These are phyloP conservation scores for Chromobotia macracanthus DNA, from an alignment of 2,797 vertebrate species.

Conservation along the genomic window DNA sequence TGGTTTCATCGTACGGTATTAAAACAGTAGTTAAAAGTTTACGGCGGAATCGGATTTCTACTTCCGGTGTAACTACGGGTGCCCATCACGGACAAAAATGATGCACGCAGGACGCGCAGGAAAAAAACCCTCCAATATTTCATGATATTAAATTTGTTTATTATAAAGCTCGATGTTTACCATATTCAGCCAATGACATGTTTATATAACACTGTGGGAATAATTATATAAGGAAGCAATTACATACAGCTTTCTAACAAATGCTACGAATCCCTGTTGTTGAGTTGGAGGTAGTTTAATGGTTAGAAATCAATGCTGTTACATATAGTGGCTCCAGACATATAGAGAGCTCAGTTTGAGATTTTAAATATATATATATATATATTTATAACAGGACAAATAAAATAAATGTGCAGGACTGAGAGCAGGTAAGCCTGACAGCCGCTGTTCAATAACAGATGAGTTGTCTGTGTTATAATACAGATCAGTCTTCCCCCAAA, in stretches of 20 bases:
- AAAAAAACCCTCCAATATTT: neutral
- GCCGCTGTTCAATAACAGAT: too few relatives aligned
- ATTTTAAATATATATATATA: too few relatives aligned
- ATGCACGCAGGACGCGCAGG: neutral
- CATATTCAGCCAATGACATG: neutral
- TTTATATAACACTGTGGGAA: neutral
- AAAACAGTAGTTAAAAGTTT: neutral
- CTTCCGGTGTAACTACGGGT: conserved; percentile 45
- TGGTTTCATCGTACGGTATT: too few relatives aligned
- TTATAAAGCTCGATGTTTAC: neutral
- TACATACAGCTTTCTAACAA: neutral
- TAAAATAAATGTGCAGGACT: too few relatives aligned
- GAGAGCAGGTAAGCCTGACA: too few relatives aligned
- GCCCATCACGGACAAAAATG: conserved; percentile 21
- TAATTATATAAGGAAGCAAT: neutral
- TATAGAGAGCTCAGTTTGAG: too few relatives aligned
- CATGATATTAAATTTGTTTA: conserved; percentile 5
- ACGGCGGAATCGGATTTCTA: neutral
- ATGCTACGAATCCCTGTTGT: neutral
- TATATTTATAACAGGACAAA: too few relatives aligned
- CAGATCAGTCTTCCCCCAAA: neutral
- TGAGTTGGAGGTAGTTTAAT: too few relatives aligned
- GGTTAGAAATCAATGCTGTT: too few relatives aligned
- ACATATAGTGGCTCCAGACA: too few relatives aligned
- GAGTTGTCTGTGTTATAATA: neutral